These are phyloP conservation scores for Leptoteleia sp. DNA, from an alignment of 1,140 invertebrate genomes.

Conservation along the genomic window DNA sequence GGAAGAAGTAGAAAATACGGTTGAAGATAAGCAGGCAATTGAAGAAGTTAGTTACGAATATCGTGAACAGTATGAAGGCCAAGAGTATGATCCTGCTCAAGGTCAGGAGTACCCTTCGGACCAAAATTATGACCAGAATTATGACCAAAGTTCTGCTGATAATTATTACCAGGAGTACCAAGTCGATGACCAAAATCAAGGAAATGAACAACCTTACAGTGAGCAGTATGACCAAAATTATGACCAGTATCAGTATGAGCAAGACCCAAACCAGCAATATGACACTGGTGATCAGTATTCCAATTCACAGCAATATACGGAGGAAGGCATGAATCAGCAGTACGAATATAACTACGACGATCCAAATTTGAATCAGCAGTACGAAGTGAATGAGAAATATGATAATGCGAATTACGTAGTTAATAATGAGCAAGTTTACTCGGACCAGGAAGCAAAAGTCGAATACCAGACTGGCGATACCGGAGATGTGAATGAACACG, in stretches of 20 bases:
- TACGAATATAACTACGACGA: conserved; percentile 43
- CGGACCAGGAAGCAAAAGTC: conserved; percentile 16
- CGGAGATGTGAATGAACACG: conserved; percentile 19
- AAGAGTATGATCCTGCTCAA: not conserved
- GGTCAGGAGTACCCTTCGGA: not conserved
- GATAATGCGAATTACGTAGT: conserved; percentile 43
- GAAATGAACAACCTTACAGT: conserved; percentile 19
- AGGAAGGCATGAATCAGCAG: conserved; percentile 42
- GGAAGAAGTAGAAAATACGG: no score
- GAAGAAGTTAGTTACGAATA: no score
- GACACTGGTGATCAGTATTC: conserved; percentile 11
- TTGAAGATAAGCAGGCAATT: no score
- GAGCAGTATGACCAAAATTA: conserved; percentile 38
- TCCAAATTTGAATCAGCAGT: conserved; percentile 58
- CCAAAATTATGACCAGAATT: conserved; percentile 11
- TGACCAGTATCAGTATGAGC: conserved; percentile 47
- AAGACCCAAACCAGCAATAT: conserved; percentile 36
- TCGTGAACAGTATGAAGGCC: conserved; percentile 7
- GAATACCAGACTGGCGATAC: conserved; percentile 18
- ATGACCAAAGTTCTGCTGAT: conserved; percentile 17
- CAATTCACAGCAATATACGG: not conserved
- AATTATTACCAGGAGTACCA: conserved; percentile 59
- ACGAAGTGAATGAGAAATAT: conserved; percentile 47
- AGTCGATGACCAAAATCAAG: conserved; percentile 17
- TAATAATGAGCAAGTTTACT: conserved; percentile 50